phyloP scores from a whole-genome alignment of 2,888 invertebrate species.

The Tetranychus truncatus region DNA sequence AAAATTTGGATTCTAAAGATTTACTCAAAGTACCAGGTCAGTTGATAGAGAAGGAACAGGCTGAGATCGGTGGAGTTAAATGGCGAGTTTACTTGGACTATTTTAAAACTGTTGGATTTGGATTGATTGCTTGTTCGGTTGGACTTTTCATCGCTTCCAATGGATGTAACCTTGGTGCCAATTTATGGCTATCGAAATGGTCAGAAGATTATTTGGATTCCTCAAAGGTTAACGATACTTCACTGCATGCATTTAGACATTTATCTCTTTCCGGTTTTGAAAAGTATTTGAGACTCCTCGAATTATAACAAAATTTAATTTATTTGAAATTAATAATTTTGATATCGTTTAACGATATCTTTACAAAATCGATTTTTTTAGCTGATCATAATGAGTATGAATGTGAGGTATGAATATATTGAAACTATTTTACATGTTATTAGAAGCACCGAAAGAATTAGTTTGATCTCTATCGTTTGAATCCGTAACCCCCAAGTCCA shows the following conservation, averaged over 20 bases:
- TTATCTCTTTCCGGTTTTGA: no score
- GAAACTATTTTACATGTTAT: no score
- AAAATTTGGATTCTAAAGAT: background rate
- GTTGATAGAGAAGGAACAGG: conserved; percentile 17
- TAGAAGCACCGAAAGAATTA: no score
- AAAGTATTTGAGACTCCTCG: no score
- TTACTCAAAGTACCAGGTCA: conserved; percentile 2
- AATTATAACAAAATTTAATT: no score
- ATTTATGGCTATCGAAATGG: conserved; percentile 28
- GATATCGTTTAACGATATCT: no score
- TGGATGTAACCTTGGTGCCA: conserved; percentile 22
- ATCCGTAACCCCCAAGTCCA: background rate
- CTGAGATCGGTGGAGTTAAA: conserved; percentile 22
- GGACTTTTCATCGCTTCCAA: background rate
- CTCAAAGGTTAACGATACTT: conserved; percentile 18
- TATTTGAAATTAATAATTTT: no score
- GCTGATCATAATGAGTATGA: no score
- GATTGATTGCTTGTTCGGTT: conserved; percentile 39
- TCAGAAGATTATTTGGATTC: conserved; percentile 25
- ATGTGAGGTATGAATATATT: no score
- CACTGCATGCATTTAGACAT: conserved; percentile 16
- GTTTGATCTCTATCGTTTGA: background rate
- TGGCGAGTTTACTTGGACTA: conserved; percentile 18
- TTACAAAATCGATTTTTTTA: no score
- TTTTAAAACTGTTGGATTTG: conserved; percentile 24